A percentile compares a stretch with the other conserved stretches of the same genome.
Evolutionary conservation across 2,797 vertebrate genomes (phyloP).

Genomic region (Pachyuromys duprasi): DNA sequence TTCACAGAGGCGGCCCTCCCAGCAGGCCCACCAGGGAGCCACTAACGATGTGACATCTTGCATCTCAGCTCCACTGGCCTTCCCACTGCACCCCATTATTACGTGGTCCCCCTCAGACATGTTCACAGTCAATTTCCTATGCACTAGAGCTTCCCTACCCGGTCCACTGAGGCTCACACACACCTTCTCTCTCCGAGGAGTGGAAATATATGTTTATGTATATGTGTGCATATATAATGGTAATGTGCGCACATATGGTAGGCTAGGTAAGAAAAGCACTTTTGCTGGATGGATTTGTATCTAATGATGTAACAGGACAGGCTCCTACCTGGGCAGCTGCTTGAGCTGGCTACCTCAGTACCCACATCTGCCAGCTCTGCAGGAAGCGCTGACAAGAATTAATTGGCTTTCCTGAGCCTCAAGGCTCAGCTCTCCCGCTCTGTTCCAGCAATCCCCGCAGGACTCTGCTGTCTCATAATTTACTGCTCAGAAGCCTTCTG

Average conservation of each 20-base stretch:
- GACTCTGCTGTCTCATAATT: constrained; percentile 45
- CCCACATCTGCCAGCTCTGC: constrained; percentile 43
- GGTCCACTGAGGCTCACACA: not conserved
- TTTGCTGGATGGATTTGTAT: constrained; percentile 48
- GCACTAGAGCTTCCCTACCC: not conserved
- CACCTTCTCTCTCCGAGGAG: not conserved
- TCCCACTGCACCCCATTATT: not conserved
- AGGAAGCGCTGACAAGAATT: constrained; percentile 51
- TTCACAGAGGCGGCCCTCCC: not conserved
- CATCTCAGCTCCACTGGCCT: not conserved
- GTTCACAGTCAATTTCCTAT: not conserved
- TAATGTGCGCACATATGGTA: not conserved
- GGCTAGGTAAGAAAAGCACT: not conserved
- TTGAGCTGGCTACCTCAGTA: constrained; percentile 1
- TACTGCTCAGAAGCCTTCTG: constrained; percentile 31
- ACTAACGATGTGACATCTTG: not conserved
- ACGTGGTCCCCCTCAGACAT: not conserved
- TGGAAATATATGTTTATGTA: no score
- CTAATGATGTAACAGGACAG: constrained; percentile 47
- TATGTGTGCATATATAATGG: not conserved
- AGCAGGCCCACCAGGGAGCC: not conserved
- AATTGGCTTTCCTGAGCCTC: constrained; percentile 58
- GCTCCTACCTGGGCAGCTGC: constrained; percentile 47
- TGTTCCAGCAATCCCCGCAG: not conserved
- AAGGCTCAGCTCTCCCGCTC: constrained; percentile 63